phyloP scores from a whole-genome alignment of 2,888 invertebrate species.

The Oligia strigilis region DNA sequence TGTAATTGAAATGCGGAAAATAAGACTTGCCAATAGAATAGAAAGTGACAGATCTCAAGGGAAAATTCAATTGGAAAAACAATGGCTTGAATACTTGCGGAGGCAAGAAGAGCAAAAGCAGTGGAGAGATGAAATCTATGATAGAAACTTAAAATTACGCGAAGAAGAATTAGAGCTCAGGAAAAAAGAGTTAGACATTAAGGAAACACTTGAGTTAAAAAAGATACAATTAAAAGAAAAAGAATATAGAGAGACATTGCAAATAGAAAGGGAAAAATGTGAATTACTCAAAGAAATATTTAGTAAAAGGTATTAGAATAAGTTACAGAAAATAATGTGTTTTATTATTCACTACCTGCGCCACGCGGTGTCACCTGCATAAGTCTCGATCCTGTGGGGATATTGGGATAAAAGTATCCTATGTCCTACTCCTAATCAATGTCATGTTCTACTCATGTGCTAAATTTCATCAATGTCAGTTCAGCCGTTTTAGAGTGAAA shows the following conservation, averaged over 20 bases:
- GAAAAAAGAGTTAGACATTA: constrained; percentile 74
- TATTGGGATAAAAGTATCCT: neutral
- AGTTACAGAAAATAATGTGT: constrained; percentile 2
- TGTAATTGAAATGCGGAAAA: constrained; percentile 76
- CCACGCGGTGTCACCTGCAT: neutral
- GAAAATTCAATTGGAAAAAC: constrained; percentile 78
- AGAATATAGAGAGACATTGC: constrained; percentile 71
- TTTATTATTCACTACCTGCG: constrained; percentile 6
- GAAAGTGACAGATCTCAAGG: constrained; percentile 76
- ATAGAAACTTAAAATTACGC: constrained; percentile 71
- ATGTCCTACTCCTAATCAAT: neutral
- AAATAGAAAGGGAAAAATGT: constrained; percentile 76
- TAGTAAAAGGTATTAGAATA: constrained; percentile 52
- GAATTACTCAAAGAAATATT: constrained; percentile 73
- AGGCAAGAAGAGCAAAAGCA: constrained; percentile 72
- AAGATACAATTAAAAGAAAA: constrained; percentile 74
- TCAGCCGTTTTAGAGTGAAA: neutral
- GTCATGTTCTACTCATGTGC: neutral
- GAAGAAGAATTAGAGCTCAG: constrained; percentile 75
- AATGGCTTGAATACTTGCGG: constrained; percentile 78
- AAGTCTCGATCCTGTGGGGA: neutral
- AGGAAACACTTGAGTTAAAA: constrained; percentile 73
- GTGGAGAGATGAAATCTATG: constrained; percentile 72
- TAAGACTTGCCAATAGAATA: constrained; percentile 77
- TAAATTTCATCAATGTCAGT: neutral